Conservation (phyloP, 2,113 vertebrate genomes). For the Hiodon tergisus region DNA sequence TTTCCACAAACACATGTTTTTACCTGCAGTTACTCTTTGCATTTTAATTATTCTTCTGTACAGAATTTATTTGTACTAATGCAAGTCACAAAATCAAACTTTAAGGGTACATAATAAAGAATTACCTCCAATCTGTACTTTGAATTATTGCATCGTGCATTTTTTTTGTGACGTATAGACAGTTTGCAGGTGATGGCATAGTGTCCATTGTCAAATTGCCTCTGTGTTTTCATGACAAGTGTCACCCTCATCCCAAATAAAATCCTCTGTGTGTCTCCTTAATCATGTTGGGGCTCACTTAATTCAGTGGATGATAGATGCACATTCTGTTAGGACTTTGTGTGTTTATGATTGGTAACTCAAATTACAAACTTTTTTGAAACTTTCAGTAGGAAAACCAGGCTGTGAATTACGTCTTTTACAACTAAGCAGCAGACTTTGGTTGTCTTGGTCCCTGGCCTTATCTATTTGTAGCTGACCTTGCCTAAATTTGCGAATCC, state of each 20-base stretch:
- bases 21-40: not conserved
- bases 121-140: constrained; percentile 22
- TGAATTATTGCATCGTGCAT: constrained; percentile 18
- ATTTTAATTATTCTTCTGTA: not conserved
- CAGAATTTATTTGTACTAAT: not conserved
- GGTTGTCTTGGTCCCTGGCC: too few relatives aligned
- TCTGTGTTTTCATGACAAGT: not conserved
- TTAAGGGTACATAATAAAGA: constrained; percentile 21
- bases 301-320: too few relatives aligned
- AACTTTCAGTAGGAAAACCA: too few relatives aligned
- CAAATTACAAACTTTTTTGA: too few relatives aligned
- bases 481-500: too few relatives aligned
- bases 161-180: constrained; percentile 20
- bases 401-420: too few relatives aligned
- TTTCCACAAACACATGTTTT: not conserved
- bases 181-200: not conserved
- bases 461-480: too few relatives aligned
- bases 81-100: not conserved
- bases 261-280: not conserved
- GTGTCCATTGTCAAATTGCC: too few relatives aligned
- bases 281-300: not conserved
- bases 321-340: too few relatives aligned
- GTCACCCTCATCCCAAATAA: not conserved
- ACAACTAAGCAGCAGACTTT: too few relatives aligned
- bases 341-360: too few relatives aligned